Conservation (phyloP, 1,140 invertebrate genomes). For the Mactra quadrangularis region DNA sequence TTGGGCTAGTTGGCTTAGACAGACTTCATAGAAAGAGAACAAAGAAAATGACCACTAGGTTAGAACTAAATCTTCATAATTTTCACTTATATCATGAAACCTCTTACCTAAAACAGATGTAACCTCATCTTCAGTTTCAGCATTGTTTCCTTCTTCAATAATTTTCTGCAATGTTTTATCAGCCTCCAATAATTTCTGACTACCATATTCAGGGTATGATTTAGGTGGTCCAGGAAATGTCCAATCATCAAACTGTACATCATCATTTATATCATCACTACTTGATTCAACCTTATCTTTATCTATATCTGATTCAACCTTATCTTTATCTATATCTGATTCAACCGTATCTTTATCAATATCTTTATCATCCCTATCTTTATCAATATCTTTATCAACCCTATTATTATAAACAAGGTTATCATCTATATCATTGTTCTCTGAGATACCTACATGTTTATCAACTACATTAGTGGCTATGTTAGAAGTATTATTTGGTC, state of each 20-base stretch:
- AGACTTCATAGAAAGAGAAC: too few relatives aligned
- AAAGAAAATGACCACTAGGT: too few relatives aligned
- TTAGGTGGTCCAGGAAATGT: slow-evolving; percentile 17
- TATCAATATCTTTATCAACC: background rate
- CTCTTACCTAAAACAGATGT: slow-evolving; percentile 10
- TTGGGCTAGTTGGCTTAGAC: too few relatives aligned
- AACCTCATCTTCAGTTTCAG: slow-evolving; percentile 4
- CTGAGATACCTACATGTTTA: background rate
- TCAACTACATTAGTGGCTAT: background rate
- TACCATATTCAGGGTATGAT: slow-evolving; percentile 15
- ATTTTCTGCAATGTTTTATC: slow-evolving; percentile 1
- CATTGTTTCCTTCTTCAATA: slow-evolving; percentile 13
- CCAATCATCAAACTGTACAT: background rate
- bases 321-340: background rate
- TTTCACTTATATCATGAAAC: too few relatives aligned
- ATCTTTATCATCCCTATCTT: background rate
- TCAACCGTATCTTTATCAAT: background rate
- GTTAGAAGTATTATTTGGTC: background rate
- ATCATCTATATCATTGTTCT: too few relatives aligned
- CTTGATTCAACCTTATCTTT: background rate
- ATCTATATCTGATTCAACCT: background rate
- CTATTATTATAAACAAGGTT: too few relatives aligned
- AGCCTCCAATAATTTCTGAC: slow-evolving; percentile 11
- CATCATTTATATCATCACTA: too few relatives aligned
- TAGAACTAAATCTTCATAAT: too few relatives aligned